Evolutionary conservation across 1,140 invertebrate species (phyloP), one percentile per base, ranked within the genome.

Genomic region (Eciton burchellii): DNA sequence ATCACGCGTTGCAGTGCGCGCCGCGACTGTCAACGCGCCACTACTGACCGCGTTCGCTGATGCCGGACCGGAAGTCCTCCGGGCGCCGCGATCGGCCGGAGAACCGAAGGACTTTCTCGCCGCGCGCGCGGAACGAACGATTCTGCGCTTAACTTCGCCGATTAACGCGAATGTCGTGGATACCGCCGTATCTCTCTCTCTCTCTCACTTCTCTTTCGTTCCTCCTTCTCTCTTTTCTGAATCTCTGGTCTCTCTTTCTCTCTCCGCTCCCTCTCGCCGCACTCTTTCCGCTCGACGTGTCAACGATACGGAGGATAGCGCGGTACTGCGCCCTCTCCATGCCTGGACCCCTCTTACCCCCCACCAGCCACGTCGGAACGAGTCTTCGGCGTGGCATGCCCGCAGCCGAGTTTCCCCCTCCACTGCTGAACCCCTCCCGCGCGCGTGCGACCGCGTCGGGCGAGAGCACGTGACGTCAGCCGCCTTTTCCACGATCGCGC

Each of bases 301-400:
- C 85, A 83, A 86, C 90, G 85, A 85, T 85, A 87, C 91, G 89
- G 83, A 91, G 89, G 91, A 91, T 91, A 79, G 91, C 89, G 91
- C 91, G 89, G 84, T 88, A 92, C 91, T 92, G 91, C 91, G 91
- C 91, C 90, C 88, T 91, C 89, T 88, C 89, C 91, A 91, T 89
- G 88, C 83, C 81, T 89, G 83, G 85, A 92, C 81, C 89, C 85
- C 82, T 83, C 68, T 84, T 81, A 62, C 71, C 90, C 89, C 91
- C 91, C 90, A 88, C 89, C 71, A 68, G n/a, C 16, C 49, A 45
- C 73, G n/a, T 54, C 88, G 77, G 65, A 82, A 84, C 88, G 83
- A 88, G 82, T 86, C 89, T 84, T 85, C 88, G 82, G 82, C 85
- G 63, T 88, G 71, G 82, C 77, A 66, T 68, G 43, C 77, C 76